Evolutionary conservation across 2,797 vertebrate species (phyloP), one percentile per base, ranked within the genome.

Genomic region (Austrolebias charrua): DNA sequence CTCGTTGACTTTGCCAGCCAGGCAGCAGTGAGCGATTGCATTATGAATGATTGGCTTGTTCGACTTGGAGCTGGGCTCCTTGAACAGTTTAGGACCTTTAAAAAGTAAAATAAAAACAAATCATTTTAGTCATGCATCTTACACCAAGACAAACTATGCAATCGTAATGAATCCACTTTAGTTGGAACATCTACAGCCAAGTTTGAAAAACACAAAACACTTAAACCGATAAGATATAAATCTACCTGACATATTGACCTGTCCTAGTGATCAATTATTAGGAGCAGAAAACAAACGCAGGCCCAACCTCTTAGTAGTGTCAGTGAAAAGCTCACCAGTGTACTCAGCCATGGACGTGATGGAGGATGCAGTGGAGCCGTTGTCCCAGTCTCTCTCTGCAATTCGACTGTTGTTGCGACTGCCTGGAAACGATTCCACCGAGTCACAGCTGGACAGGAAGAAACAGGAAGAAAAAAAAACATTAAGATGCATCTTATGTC

Each of bases 11-110:
- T 97, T 98, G 5, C 97, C 97, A 0, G 97, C 97, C 73, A 99
- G 92, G 80, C 97, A 99, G 91, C 97, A 98, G 79, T 99, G 97
- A 24, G 96, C 92, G 47, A 99, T 94, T 15, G 97, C 97, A 0
- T 98, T 99, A 85, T 98, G 96, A 71, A 99, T 98, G 73, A 99
- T 97, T 0, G 94, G 93, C 62, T 98, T 99, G 88, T 99, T 99
- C 1, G 97, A 99, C 79, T 98, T 99, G 80, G 96, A 94, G 42
- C 96, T 98, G 55, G 96, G 97, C 55, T 98, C 97, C 89, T 96
- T 99, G 74, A 98, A 99, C 43, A 99, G 93, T 90, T 97, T 98
- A 28, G 97, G 96, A 78, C 97, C 97, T 98, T 43, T 12, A 55
- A n/a, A 20, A 63, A 16, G n/a, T n/a, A 45, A 68, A 69, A 70